Evolutionary conservation across 2,888 invertebrate genomes (phyloP).

Genomic region (Trileptium ribeirensis): DNA sequence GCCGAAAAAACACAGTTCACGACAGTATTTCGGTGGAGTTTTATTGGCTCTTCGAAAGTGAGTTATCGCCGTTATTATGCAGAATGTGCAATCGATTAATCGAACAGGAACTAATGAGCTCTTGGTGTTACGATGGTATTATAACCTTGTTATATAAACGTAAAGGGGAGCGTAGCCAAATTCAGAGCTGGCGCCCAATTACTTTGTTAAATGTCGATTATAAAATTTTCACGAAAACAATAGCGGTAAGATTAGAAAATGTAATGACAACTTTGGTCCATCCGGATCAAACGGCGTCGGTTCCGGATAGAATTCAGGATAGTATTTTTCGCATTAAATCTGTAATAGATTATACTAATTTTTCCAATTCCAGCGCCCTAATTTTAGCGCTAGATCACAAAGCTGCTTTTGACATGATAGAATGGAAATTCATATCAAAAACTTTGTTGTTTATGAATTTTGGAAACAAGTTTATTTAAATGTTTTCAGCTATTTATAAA

Average conservation of each 20-base stretch:
- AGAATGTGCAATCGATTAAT: neutral
- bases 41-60: neutral
- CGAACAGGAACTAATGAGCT: neutral
- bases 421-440: neutral
- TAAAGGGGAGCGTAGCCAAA: neutral
- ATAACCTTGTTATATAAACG: neutral
- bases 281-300: neutral
- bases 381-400: neutral
- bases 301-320: neutral
- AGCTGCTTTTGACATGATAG: conserved; percentile 11
- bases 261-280: neutral
- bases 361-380: neutral
- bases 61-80: neutral
- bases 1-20: neutral
- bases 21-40: conserved; percentile 11
- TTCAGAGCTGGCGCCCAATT: neutral
- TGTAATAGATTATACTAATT: neutral
- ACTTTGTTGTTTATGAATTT: neutral
- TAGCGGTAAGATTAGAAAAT: neutral
- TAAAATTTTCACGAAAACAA: conserved; percentile 7
- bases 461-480: neutral
- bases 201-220: neutral
- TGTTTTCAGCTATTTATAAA: neutral
- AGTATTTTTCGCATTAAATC: neutral
- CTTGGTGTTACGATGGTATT: neutral